Evolutionary conservation across 2,113 vertebrate species (phyloP), one percentile per base, ranked within the genome.

Genomic region (Eurypyga helias): DNA sequence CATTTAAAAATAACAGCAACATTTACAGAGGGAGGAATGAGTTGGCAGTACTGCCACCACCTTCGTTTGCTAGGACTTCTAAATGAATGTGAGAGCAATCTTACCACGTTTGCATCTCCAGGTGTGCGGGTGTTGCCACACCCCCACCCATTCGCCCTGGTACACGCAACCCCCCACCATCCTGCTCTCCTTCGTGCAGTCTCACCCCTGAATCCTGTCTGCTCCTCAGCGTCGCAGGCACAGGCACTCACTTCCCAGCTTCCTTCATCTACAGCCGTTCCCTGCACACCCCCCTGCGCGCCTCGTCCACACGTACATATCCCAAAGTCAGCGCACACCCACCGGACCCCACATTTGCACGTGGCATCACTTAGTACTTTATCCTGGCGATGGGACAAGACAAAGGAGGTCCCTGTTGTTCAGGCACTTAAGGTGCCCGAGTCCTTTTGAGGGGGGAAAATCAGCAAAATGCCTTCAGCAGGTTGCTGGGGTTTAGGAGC

Each of bases 241-340:
- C 24, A 34, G 51, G 28, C 49, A 85, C 18, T 7, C 13, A 26
- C 34, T 34, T 61, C 55, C 54, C 60, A 55, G 31, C 13, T 78
- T 43, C 54, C 41, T 72, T 93, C 29, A 80, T 18, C 18, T 34
- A 29, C 29, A 46, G 46, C 25, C 13, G 0, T 48, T 3, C 1
- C 25, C 33, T 38, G 16, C 29, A 2, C 9, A 41, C 12, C 41
- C 41, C 10, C 41, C 41, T 41, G 41, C 41, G 4, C 11, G 14
- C 23, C 25, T 72, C 46, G 45, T n/a, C 58, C 55, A 21, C 10
- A 6, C 0, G 0, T 8, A 18, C 1, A 0, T 25, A 34, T 51
- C 64, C 41, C 72, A 34, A 82, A 73, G 36, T 67, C 73, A 57
- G 43, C 2, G 6, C 26, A 2, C 17, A 23, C 31, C 24, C 61